Conservation (phyloP, 1,140 invertebrate species). For the Periplaneta americana region DNA sequence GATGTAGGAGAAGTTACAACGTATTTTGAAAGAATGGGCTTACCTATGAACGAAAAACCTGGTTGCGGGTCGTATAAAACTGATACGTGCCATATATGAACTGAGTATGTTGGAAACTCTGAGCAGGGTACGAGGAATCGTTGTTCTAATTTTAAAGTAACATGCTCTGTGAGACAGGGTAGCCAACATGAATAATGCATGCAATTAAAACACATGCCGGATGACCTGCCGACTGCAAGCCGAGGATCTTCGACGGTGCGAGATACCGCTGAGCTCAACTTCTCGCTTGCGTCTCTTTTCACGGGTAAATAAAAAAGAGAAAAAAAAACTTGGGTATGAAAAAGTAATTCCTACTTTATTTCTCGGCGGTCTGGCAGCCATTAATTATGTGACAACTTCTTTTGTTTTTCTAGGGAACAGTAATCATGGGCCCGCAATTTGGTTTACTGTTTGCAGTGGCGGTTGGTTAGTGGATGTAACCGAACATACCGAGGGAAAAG, state of each 20-base stretch:
- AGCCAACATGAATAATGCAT: not conserved
- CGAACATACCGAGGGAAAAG: no score
- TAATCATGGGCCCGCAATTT: not conserved
- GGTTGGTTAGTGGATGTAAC: no score
- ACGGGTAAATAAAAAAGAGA: not conserved
- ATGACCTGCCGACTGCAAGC: not conserved
- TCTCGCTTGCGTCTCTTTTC: not conserved
- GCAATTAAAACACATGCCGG: not conserved
- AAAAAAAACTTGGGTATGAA: not conserved
- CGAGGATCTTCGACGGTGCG: not conserved
- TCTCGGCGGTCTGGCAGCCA: not conserved
- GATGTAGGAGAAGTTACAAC: no score
- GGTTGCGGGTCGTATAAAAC: no score
- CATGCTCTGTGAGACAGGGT: not conserved
- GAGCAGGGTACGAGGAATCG: not conserved
- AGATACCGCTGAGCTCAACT: not conserved
- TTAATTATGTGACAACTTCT: not conserved
- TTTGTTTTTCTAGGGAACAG: not conserved
- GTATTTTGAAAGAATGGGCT: no score
- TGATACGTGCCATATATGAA: no score
- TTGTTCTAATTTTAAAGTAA: not conserved
- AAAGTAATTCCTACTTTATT: not conserved
- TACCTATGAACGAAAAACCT: no score
- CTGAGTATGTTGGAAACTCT: not conserved
- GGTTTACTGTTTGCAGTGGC: no score